Evolutionary conservation across 2,888 invertebrate genomes (phyloP).

Genomic region (Chrysolina americana): DNA sequence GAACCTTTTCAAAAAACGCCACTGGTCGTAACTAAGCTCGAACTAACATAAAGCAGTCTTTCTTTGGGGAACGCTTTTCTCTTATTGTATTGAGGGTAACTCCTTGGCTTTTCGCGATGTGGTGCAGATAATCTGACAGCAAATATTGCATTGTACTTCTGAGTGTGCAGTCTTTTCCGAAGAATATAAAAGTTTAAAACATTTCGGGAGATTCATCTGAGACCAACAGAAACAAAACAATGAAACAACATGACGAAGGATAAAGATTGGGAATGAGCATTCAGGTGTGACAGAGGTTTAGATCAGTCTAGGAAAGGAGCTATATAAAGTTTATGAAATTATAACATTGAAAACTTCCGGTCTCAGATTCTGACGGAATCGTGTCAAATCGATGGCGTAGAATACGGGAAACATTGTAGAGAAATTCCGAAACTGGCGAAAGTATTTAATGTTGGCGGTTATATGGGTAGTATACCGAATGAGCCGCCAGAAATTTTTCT

Average conservation of each 20-base stretch:
- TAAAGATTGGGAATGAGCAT: too few relatives aligned
- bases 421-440: too few relatives aligned
- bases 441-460: too few relatives aligned
- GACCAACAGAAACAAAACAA: not conserved
- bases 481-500: too few relatives aligned
- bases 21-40: constrained; percentile 20
- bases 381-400: too few relatives aligned
- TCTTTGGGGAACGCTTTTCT: constrained; percentile 38
- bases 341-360: too few relatives aligned
- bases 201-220: not conserved
- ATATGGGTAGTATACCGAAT: too few relatives aligned
- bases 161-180: not conserved
- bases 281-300: too few relatives aligned
- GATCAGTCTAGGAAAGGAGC: too few relatives aligned
- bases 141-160: constrained; percentile 39
- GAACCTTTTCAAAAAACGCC: constrained; percentile 12
- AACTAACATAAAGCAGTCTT: constrained; percentile 36
- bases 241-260: not conserved
- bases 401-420: too few relatives aligned
- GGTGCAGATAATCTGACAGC: constrained; percentile 44
- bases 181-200: constrained; percentile 7
- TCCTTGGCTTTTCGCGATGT: constrained; percentile 42
- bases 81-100: constrained; percentile 39
- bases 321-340: too few relatives aligned
- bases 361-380: too few relatives aligned